phyloP scores from a whole-genome alignment of 2,888 invertebrate genomes.

The Gari tellinella region DNA sequence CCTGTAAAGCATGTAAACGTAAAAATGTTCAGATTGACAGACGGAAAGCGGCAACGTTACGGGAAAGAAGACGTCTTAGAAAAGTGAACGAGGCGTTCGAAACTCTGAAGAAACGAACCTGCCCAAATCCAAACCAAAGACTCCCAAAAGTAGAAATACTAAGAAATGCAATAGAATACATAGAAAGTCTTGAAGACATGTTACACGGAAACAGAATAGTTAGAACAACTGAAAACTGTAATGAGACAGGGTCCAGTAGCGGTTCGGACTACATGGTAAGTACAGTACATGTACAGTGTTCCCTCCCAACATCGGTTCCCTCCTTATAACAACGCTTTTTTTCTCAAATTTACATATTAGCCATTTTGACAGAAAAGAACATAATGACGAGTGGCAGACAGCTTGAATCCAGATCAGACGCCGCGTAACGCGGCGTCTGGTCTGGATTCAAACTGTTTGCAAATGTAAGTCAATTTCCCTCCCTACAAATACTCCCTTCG shows the following conservation, averaged over 20 bases:
- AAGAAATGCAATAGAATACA: conserved; percentile 98
- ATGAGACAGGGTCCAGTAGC: conserved; percentile 77
- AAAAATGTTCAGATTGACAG: conserved; percentile 98
- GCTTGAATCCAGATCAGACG: too few relatives aligned
- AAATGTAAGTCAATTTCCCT: too few relatives aligned
- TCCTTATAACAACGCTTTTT: too few relatives aligned
- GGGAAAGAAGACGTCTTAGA: conserved; percentile 95
- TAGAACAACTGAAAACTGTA: conserved; percentile 71
- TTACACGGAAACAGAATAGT: conserved; percentile 81
- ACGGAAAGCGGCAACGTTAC: conserved; percentile 97
- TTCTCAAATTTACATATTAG: too few relatives aligned
- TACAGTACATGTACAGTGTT: not conserved
- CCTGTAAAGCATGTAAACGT: conserved; percentile 96
- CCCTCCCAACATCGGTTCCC: not conserved
- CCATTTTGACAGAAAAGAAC: too few relatives aligned
- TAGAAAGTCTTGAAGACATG: conserved; percentile 88
- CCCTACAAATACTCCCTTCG: too few relatives aligned
- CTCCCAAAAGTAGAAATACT: conserved; percentile 99
- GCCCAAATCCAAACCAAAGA: conserved; percentile 97
- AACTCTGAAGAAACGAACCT: conserved; percentile 94
- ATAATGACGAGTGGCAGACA: too few relatives aligned
- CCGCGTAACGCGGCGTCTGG: too few relatives aligned
- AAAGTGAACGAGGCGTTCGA: conserved; percentile 99
- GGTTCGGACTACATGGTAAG: conserved; percentile 81
- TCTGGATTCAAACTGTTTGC: too few relatives aligned